Base-by-base conservation (phyloP, 2,888 invertebrate genomes). In the Cordilura impudica region DNA sequence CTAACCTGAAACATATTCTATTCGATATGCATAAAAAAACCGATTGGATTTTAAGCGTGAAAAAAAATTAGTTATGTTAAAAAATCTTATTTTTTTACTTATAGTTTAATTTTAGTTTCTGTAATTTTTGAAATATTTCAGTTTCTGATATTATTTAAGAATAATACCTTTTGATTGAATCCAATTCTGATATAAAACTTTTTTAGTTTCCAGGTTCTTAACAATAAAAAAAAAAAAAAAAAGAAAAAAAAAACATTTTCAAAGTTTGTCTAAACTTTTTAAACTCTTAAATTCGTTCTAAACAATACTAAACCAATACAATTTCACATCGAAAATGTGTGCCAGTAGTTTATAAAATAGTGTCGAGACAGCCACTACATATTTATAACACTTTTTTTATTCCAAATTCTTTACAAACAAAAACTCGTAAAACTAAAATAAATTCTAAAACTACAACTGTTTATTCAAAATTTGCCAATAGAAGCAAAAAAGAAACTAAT, bases 301-400 rank as follows among this genome's bases (percentile, higher is more conserved):
- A 29, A 56, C 53, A 51, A 56, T 19, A 65, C 56, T 12, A 18
- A 65, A 12, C 18, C 29, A 51, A 19, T 65, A 39, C 7, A 72
- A 31, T 53, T n/a, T n/a, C 26, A 60, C 35, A 74, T 65, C 65
- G 47, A 60, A 67, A 75, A 79, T 67, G 56, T 79, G 45, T 79
- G 79, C 71, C 74, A 79, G 54, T 71, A 79, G 78, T 78, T 74
- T 74, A 70, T 39, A 53, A 70, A 78, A 69, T 65, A 65, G 60
- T 61, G 53, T 56, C 56, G 65, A 49, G 45, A 14, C 21, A 74
- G 47, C 49, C 74, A 71, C 43, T 61, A 60, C 66, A 74, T 76
- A 67, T 56, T 75, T 71, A 43, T 49, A 31, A 67, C 47, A 74
- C 21, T 63, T 63, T 49, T 49, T 63, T n/a, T 71, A 51, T 31